Evolutionary conservation across 1,140 invertebrate genomes (phyloP), one percentile per base, ranked within the genome.

Genomic region (Acyrthosiphon pisum): DNA sequence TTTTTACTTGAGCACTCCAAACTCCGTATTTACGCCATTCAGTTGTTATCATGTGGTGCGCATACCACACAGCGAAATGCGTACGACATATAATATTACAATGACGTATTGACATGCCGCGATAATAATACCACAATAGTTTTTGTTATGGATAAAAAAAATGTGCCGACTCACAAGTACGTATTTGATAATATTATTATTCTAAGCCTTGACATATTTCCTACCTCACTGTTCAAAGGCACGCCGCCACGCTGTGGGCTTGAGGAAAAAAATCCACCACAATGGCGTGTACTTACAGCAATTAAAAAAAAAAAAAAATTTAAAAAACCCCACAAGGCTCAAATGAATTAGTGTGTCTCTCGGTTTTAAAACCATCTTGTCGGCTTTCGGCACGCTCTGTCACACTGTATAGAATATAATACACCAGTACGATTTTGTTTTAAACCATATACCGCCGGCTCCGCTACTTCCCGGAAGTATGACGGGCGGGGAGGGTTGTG

Each of bases 301-400:
- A 76, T 76, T 76, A 76, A 76, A 76, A 76, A 50, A 48, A 48
- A 87, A 88, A 35, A 88, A 88, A 88, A 35, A 53, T 20, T 26
- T 50, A 88, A 35, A 88, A 88, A 88, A 35, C 53, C 48, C 23
- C 87, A n/a, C 48, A 35, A 4, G 87, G 30, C 87, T 44, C 18
- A n/a, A 48, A 50, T 50, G 87, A 88, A 88, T 88, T 53, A 88
- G 87, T 88, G 30, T 53, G 30, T 88, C 87, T 22, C 87, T 53
- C 46, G n/a, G 50, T 35, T 88, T 50, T 88, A 50, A 48, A 53
- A 88, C 7, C 46, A n/a, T 88, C 20, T 88, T 88, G 87, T 88
- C 22, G 87, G 46, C 46, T 88, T 88, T 88, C 46, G n/a, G 46
- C 87, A 88, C 87, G 87, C 46, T 53, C 30, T 50, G 87, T 88